These are phyloP conservation scores for Glyphotaelius pellucidus DNA, from an alignment of 2,888 invertebrate species.

Conservation along the genomic window DNA sequence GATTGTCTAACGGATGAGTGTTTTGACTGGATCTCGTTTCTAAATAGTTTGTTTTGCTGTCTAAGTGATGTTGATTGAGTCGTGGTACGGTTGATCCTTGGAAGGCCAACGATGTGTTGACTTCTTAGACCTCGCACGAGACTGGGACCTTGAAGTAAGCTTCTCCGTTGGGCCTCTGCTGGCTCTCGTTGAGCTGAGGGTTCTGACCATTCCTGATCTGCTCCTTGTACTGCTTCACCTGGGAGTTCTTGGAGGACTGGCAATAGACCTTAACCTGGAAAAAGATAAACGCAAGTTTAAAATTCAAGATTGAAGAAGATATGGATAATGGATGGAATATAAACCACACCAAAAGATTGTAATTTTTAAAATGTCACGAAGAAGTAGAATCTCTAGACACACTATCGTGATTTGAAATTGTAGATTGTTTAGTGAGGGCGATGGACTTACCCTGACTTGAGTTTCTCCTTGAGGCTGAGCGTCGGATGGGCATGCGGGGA, in stretches of 20 bases:
- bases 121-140: constrained; percentile 70
- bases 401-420: no score
- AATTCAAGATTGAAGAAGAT: neutral
- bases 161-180: constrained; percentile 68
- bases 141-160: constrained; percentile 72
- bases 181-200: constrained; percentile 70
- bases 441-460: constrained; percentile 47
- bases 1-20: neutral
- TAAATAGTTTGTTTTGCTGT: neutral
- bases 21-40: neutral
- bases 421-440: neutral
- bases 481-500: constrained; percentile 72
- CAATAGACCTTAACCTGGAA: constrained; percentile 71
- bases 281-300: neutral
- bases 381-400: no score
- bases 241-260: constrained; percentile 70
- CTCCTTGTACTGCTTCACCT: constrained; percentile 69
- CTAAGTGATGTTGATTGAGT: neutral
- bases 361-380: no score
- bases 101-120: neutral
- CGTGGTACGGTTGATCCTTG: neutral
- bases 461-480: constrained; percentile 44
- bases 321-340: neutral
- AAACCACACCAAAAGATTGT: neutral
- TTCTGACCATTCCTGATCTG: constrained; percentile 73